Evolutionary conservation across 2,113 vertebrate genomes (phyloP), one percentile per base, ranked within the genome.

Genomic region (Carassius carassius): DNA sequence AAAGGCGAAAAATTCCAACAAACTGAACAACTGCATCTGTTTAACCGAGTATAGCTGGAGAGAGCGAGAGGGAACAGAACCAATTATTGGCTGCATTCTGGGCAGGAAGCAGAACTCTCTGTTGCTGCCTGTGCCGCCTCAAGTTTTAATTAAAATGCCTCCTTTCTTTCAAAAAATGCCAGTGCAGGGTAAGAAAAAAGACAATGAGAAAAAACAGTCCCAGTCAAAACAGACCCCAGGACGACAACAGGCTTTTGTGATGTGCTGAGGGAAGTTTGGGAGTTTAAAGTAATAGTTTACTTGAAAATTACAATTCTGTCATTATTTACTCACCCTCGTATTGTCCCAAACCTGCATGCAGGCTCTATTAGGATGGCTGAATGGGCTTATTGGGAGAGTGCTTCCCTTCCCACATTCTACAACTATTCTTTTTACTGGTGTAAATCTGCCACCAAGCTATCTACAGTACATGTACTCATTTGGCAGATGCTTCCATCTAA

Each of bases 141-240:
- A 69, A 84, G 63, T 86, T 88, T 88, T 88, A 89, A 90, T 90
- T 85, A 89, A 88, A 89, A 81, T 67, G 56, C 23, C 87, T 83
- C 70, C 17, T 79, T 65, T 65, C 70, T 85, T 56, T 35, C 23
- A 85, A 84, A 85, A 17, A 87, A 76, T 54, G 60, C 56, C 69
- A 3, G 41, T 44, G 23, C 54, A 62, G 9, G n/a, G 78, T 25
- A 44, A 73, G 70, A 81, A 78, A 82, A 51, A 82, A 74, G 49
- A 82, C 72, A 83, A 29, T 13, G 85, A 49, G 37, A 75, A 69
- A 83, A 83, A 84, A 60, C 62, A 69, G 63, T 54, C 79, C 23
- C 63, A 69, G 60, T 84, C 82, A 82, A 81, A 81, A 84, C 62
- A 81, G 25, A 21, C 21, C 72, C 60, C n/a, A 5, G 2, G 44